Conservation (phyloP, 1,140 invertebrate species). For the Pachyrhynchus sulphureomaculatus region DNA sequence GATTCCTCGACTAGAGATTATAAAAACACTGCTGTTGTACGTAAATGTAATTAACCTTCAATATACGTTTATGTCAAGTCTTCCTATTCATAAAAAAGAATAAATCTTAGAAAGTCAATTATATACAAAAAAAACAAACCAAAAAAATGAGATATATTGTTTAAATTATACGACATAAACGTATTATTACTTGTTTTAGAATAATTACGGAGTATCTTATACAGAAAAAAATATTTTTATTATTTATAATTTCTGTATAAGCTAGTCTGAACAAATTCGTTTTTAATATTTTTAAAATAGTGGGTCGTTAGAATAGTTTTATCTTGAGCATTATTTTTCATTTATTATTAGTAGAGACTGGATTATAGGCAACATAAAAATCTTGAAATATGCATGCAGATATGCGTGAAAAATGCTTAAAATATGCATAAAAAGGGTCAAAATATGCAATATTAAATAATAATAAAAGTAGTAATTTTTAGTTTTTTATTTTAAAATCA, state of each 20-base stretch:
- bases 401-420: too few species aligned
- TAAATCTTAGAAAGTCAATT: neutral
- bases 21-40: too few species aligned
- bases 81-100: neutral
- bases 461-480: too few species aligned
- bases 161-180: neutral
- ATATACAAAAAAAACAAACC: conserved; percentile 10
- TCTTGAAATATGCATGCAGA: too few species aligned
- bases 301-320: conserved; percentile 11
- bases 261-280: conserved; percentile 1
- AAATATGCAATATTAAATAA: too few species aligned
- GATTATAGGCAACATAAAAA: too few species aligned
- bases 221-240: conserved; percentile 17
- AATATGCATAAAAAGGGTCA: too few species aligned
- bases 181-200: neutral
- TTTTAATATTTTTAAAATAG: conserved; percentile 4
- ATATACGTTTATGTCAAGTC: conserved; percentile 5
- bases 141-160: neutral
- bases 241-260: neutral
- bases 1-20: too few species aligned
- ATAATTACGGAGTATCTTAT: neutral
- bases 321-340: too few species aligned
- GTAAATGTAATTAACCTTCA: too few species aligned
- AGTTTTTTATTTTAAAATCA: too few species aligned
- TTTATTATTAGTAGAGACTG: too few species aligned